phyloP scores from a whole-genome alignment of 2,797 vertebrate genomes.

The Eospalax fontanierii region DNA sequence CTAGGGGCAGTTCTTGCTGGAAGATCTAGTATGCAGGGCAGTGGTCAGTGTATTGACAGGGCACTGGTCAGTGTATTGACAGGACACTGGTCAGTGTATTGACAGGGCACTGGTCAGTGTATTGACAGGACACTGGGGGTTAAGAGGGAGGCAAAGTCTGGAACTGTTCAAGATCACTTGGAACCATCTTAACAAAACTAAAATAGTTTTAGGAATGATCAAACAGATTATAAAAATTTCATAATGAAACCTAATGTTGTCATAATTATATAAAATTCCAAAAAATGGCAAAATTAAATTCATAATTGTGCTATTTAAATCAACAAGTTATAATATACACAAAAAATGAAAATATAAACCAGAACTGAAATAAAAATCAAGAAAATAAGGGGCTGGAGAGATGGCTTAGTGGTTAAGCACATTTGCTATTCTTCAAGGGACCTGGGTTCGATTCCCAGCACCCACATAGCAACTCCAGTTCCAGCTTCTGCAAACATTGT shows the following conservation, averaged over 20 bases:
- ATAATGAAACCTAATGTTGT: not conserved
- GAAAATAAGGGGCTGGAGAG: too few relatives aligned
- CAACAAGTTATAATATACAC: not conserved
- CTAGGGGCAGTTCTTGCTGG: not conserved
- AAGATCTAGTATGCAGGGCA: not conserved
- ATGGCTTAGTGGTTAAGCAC: too few relatives aligned
- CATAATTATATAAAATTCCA: not conserved
- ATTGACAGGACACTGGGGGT: not conserved
- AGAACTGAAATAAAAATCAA: too few relatives aligned
- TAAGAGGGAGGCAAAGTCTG: not conserved
- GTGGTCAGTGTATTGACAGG: too few relatives aligned
- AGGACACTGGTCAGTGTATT: too few relatives aligned
- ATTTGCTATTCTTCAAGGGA: too few relatives aligned
- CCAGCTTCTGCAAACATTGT: too few relatives aligned
- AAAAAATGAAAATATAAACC: not conserved
- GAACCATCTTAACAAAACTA: not conserved
- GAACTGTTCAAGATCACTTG: not conserved
- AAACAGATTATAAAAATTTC: too few relatives aligned
- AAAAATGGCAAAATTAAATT: not conserved
- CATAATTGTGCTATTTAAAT: not conserved
- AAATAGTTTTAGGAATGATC: not conserved
- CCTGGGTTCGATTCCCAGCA: too few relatives aligned
- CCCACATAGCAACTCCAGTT: too few relatives aligned
- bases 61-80: too few relatives aligned
- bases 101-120: too few relatives aligned